These are phyloP conservation scores for Zaprionus bogoriensis DNA, from an alignment of 2,888 invertebrate species.

Conservation along the genomic window DNA sequence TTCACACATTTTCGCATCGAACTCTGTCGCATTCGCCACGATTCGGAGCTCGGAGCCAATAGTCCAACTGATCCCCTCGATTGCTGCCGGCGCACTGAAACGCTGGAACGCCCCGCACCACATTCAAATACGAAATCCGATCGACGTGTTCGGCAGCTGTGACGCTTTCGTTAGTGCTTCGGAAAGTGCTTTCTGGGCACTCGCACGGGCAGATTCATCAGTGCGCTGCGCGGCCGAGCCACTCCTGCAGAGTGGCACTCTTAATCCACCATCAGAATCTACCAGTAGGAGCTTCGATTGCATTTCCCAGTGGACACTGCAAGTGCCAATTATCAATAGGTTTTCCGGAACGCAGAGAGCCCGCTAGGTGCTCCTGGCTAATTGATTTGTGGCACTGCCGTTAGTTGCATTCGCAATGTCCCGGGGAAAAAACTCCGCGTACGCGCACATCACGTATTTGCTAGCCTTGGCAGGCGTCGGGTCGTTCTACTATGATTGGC, in stretches of 20 bases:
- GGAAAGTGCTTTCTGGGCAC: not conserved
- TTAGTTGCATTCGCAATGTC: slow-evolving; percentile 14
- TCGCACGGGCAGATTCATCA: not conserved
- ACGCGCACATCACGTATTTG: slow-evolving; percentile 10
- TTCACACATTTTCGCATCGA: slow-evolving; percentile 45
- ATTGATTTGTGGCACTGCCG: not conserved
- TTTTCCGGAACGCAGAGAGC: too few relatives aligned
- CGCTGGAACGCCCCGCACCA: not conserved
- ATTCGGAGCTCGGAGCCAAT: slow-evolving; percentile 1
- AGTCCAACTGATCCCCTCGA: slow-evolving; percentile 55
- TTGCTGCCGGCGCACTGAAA: slow-evolving; percentile 60
- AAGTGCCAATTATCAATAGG: too few relatives aligned
- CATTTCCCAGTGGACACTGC: too few relatives aligned
- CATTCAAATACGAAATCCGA: slow-evolving; percentile 47
- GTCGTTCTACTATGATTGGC: slow-evolving; percentile 5
- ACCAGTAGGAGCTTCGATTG: too few relatives aligned
- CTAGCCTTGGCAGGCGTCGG: slow-evolving; percentile 3
- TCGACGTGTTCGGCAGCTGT: slow-evolving; percentile 47
- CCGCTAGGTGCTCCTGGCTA: too few relatives aligned
- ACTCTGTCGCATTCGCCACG: not conserved
- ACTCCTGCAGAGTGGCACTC: too few relatives aligned
- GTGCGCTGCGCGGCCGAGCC: too few relatives aligned
- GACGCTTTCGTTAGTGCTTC: slow-evolving; percentile 34
- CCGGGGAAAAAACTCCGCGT: not conserved
- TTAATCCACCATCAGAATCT: too few relatives aligned